Evolutionary conservation across 2,113 vertebrate genomes (phyloP).

Genomic region (Ammodytes dubius): DNA sequence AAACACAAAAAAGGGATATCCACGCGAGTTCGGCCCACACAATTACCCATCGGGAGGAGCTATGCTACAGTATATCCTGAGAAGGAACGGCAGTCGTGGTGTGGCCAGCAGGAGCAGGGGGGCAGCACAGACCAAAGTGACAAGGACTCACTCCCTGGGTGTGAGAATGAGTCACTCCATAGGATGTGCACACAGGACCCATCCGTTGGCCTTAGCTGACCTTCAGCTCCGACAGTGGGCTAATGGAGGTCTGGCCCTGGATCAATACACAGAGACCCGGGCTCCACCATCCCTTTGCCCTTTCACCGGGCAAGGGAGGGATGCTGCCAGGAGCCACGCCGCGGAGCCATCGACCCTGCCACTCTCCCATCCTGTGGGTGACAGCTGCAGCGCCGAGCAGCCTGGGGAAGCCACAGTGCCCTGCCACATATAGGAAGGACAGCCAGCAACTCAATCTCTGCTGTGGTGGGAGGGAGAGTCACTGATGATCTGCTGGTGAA

Average conservation of each 20-base stretch:
- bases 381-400: constrained; percentile 75
- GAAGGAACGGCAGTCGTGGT: constrained; percentile 26
- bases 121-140: constrained; percentile 60
- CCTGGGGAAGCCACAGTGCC: constrained; percentile 66
- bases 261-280: constrained; percentile 75
- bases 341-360: constrained; percentile 75
- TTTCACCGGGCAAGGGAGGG: constrained; percentile 70
- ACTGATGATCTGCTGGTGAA: constrained; percentile 59
- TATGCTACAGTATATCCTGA: constrained; percentile 33
- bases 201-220: constrained; percentile 76
- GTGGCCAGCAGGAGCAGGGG: constrained; percentile 31
- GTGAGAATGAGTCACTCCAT: constrained; percentile 64
- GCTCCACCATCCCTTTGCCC: constrained; percentile 65
- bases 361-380: constrained; percentile 75
- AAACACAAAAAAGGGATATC: constrained; percentile 44
- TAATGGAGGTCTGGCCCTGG: constrained; percentile 76
- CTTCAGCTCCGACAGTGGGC: constrained; percentile 75
- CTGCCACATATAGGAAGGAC: constrained; percentile 73
- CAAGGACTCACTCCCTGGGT: constrained; percentile 60
- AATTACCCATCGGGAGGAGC: constrained; percentile 26
- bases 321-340: constrained; percentile 68
- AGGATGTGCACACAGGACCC: constrained; percentile 66
- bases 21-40: constrained; percentile 17
- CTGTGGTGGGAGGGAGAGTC: constrained; percentile 48
- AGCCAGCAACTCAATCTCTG: constrained; percentile 61